Conservation (phyloP, 2,888 invertebrate species). For the Callyntrura sp. region DNA sequence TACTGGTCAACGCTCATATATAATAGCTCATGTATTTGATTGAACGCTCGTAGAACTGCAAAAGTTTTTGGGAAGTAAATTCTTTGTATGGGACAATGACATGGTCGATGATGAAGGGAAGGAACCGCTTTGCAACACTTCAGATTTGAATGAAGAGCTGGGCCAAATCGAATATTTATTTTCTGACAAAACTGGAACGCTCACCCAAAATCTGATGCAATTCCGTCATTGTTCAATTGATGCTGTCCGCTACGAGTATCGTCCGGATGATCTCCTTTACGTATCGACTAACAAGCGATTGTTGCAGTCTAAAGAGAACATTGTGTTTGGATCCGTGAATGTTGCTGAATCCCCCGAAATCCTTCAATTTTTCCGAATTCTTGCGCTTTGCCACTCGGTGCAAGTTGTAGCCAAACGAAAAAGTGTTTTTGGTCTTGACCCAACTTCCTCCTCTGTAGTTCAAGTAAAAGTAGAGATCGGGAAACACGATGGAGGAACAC, state of each 20-base stretch:
- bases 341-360: not conserved
- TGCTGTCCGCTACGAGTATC: slow-evolving; percentile 41
- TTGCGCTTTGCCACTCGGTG: slow-evolving; percentile 92
- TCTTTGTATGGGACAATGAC: slow-evolving; percentile 91
- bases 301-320: not conserved
- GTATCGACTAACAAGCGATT: not conserved
- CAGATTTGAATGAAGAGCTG: slow-evolving; percentile 94
- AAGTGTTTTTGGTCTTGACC: slow-evolving; percentile 83
- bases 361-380: slow-evolving; percentile 89
- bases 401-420: slow-evolving; percentile 87
- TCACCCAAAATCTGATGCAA: slow-evolving; percentile 94
- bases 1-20: no score
- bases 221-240: slow-evolving; percentile 89
- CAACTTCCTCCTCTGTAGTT: not conserved
- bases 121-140: slow-evolving; percentile 91
- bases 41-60: slow-evolving; percentile 90
- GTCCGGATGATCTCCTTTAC: slow-evolving; percentile 17
- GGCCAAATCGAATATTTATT: slow-evolving; percentile 93
- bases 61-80: slow-evolving; percentile 89
- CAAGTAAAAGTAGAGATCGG: not conserved
- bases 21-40: no score
- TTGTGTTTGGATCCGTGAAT: not conserved
- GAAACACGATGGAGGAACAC: not conserved
- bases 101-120: slow-evolving; percentile 89
- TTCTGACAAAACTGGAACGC: slow-evolving; percentile 94